Evolutionary conservation across 2,888 invertebrate genomes (phyloP).

Genomic region (Pardosa pseudoannulata): DNA sequence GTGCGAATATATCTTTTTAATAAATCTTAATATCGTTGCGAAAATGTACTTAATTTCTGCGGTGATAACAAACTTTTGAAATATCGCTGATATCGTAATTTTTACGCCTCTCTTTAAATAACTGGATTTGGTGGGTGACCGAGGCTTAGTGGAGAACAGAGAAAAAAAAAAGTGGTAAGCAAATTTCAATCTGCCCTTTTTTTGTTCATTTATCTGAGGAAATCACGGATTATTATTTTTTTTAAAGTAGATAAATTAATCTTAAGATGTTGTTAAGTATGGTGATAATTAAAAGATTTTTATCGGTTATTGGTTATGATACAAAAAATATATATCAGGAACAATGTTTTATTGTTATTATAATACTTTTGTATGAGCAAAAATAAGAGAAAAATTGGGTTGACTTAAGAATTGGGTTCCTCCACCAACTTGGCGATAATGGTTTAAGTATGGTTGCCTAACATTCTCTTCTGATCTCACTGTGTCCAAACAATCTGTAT

Average conservation of each 20-base stretch:
- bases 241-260: not conserved
- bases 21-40: constrained; percentile 61
- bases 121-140: constrained; percentile 14
- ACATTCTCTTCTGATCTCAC: no score
- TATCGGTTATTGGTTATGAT: no score
- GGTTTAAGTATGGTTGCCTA: no score
- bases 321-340: no score
- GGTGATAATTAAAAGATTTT: no score
- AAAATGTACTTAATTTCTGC: constrained; percentile 62
- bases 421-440: no score
- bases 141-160: not conserved
- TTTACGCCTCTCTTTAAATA: constrained; percentile 24
- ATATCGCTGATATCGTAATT: constrained; percentile 46
- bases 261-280: not conserved
- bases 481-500: no score
- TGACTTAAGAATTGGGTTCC: no score
- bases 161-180: not conserved
- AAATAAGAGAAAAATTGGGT: no score
- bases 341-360: no score
- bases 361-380: no score
- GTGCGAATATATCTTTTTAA: constrained; percentile 61
- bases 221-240: not conserved
- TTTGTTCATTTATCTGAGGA: not conserved
- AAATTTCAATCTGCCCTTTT: not conserved
- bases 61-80: constrained; percentile 54